Conservation (phyloP, 2,888 invertebrate genomes). For the Didymodactylos carnosus region DNA sequence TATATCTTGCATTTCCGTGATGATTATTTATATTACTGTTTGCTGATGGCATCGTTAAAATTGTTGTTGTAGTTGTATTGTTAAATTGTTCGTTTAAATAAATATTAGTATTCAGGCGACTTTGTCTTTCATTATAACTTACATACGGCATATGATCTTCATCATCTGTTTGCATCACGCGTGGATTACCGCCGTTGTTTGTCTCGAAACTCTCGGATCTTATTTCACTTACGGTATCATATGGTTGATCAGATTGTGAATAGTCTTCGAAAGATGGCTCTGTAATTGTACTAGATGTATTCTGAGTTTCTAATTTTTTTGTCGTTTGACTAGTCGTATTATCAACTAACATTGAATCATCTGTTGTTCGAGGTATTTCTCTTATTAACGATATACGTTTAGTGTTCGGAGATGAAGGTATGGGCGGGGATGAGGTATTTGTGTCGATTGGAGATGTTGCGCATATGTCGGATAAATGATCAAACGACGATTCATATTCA, state of each 20-base stretch:
- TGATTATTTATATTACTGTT: too few relatives aligned
- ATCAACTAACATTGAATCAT: neutral
- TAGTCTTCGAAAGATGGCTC: neutral
- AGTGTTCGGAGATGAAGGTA: neutral
- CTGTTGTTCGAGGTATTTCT: neutral
- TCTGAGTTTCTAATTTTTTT: too few relatives aligned
- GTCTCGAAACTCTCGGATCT: neutral
- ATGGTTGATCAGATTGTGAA: neutral
- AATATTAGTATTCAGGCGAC: too few relatives aligned
- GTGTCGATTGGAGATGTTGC: neutral
- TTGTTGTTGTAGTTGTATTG: neutral
- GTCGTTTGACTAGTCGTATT: neutral
- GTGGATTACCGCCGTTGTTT: neutral
- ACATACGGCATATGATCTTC: neutral
- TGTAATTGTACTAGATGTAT: neutral
- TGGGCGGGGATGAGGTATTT: neutral
- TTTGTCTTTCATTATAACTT: neutral
- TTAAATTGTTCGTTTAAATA: too few relatives aligned
- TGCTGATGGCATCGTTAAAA: neutral
- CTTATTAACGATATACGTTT: neutral
- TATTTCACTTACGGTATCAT: neutral
- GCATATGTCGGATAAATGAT: neutral
- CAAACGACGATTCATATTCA: neutral
- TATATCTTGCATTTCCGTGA: too few relatives aligned
- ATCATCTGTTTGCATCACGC: neutral